Percentiles rank a stretch among this genome's conserved stretches.
Evolutionary conservation across 1,140 invertebrate genomes (phyloP).

Genomic region (Potamilus streckersoni): DNA sequence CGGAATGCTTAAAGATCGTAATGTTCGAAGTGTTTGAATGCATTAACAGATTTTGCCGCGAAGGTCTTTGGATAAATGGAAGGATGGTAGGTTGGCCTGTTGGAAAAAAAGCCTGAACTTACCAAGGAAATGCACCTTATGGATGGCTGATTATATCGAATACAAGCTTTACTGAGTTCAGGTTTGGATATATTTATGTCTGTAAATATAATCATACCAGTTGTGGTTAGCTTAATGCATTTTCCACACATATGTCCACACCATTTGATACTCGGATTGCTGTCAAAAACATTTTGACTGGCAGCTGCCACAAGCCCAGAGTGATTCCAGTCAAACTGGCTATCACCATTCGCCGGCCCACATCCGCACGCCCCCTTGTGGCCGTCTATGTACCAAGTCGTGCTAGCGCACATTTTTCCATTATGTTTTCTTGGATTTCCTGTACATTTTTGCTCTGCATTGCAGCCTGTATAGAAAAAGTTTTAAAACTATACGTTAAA

Average conservation of each 20-base stretch:
- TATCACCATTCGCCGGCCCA: constrained; percentile 35
- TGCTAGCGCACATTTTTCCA: background rate
- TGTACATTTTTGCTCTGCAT: background rate
- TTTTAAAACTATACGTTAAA: too few relatives aligned
- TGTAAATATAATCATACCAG: constrained; percentile 23
- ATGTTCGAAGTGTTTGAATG: too few relatives aligned
- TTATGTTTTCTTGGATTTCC: background rate
- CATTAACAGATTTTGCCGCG: too few relatives aligned
- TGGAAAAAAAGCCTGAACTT: too few relatives aligned
- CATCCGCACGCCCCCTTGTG: constrained; percentile 2
- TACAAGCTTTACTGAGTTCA: too few relatives aligned
- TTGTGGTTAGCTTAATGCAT: constrained; percentile 46
- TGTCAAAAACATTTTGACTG: constrained; percentile 40
- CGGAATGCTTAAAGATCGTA: too few relatives aligned
- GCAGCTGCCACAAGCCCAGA: constrained; percentile 33
- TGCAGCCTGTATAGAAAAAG: too few relatives aligned
- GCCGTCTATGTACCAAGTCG: background rate
- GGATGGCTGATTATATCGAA: too few relatives aligned
- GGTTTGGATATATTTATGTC: too few relatives aligned
- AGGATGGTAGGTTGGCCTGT: too few relatives aligned
- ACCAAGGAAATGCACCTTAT: too few relatives aligned
- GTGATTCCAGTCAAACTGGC: constrained; percentile 37
- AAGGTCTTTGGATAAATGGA: too few relatives aligned
- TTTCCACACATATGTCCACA: constrained; percentile 44
- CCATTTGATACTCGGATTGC: constrained; percentile 19